Evolutionary conservation across 30 jellyfish, hydroid and myxozoan genomes (phyloP).

Genomic region (Cassiopea xamachana): DNA sequence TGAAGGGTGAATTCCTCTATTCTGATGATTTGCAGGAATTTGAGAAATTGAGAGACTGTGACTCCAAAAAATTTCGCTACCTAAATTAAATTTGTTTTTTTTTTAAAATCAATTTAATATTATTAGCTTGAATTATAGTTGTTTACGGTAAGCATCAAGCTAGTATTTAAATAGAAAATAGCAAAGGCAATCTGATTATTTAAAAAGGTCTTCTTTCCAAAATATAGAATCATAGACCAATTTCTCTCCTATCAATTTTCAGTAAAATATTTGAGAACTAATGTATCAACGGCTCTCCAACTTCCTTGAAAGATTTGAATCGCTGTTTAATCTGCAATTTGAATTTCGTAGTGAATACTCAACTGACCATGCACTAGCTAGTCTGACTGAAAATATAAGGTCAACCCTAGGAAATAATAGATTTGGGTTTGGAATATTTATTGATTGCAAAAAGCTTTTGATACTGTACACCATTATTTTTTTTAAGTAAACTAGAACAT

Average conservation of each 20-base stretch:
- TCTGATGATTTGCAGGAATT: too few species aligned
- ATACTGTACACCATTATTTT: slow-evolving; percentile 29
- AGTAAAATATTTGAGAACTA: slow-evolving; percentile 58
- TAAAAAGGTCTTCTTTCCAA: slow-evolving; percentile 48
- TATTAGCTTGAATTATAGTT: too few species aligned
- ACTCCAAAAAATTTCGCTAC: too few species aligned
- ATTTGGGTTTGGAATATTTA: slow-evolving; percentile 45
- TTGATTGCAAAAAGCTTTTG: slow-evolving; percentile 44
- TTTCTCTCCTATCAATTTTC: slow-evolving; percentile 61
- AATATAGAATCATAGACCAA: slow-evolving; percentile 52
- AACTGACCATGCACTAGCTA: slow-evolving; percentile 73
- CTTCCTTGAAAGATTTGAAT: slow-evolving; percentile 46
- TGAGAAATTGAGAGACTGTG: too few species aligned
- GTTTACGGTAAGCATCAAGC: too few species aligned
- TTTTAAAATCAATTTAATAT: too few species aligned
- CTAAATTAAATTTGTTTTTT: too few species aligned
- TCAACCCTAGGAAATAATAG: slow-evolving; percentile 48
- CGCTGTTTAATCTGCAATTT: slow-evolving; percentile 44
- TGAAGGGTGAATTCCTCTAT: too few species aligned
- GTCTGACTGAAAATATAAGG: slow-evolving; percentile 54
- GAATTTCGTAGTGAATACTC: slow-evolving; percentile 58
- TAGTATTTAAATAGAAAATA: too few species aligned
- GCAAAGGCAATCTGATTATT: slow-evolving; percentile 63
- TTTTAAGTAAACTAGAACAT: slow-evolving; percentile 34
- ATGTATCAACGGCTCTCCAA: slow-evolving; percentile 51